Conservation (phyloP, 2,797 vertebrate species). For the Hirundo rustica region DNA sequence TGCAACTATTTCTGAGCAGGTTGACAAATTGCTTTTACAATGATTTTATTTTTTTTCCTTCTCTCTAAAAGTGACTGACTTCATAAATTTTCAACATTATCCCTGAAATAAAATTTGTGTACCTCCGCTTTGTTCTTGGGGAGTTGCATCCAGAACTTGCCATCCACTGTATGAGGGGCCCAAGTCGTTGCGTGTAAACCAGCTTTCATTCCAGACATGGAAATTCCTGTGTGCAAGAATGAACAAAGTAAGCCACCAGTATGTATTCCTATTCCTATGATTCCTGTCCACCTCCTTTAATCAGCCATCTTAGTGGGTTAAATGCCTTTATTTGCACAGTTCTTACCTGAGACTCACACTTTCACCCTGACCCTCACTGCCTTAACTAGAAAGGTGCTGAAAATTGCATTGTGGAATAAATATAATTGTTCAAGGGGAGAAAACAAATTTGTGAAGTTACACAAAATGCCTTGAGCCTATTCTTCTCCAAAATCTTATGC, state of each 20-base stretch:
- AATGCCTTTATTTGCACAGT: neutral
- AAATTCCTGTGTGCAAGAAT: constrained; percentile 85
- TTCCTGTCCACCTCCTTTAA: neutral
- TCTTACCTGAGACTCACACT: neutral
- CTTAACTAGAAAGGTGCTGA: neutral
- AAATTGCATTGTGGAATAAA: neutral
- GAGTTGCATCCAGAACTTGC: constrained; percentile 94
- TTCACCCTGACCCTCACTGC: neutral
- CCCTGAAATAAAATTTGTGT: constrained; percentile 39
- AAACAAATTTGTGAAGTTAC: neutral
- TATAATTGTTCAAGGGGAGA: neutral
- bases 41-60: neutral
- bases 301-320: neutral
- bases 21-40: neutral
- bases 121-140: constrained; percentile 93
- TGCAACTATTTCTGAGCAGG: neutral
- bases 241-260: neutral
- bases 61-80: neutral
- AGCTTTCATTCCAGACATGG: constrained; percentile 95
- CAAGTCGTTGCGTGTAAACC: constrained; percentile 89
- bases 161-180: constrained; percentile 84
- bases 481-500: neutral
- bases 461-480: neutral
- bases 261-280: neutral
- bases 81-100: neutral